These are phyloP conservation scores for Chironomus tentans DNA, from an alignment of 2,888 invertebrate species.

Conservation along the genomic window DNA sequence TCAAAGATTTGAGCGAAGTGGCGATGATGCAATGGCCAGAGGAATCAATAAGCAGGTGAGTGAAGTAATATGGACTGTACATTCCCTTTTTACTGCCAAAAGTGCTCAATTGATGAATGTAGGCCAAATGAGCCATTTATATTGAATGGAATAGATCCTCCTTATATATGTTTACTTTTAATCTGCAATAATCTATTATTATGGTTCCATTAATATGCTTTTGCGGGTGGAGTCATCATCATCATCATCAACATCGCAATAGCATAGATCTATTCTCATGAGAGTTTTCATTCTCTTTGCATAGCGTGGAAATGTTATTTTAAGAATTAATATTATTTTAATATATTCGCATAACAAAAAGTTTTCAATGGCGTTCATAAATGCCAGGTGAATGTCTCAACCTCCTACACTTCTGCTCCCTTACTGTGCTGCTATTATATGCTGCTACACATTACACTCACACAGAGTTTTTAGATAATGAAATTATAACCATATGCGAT, in stretches of 20 bases:
- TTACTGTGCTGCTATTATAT: no score
- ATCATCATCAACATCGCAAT: neutral
- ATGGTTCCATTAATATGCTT: neutral
- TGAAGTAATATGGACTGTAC: constrained; percentile 28
- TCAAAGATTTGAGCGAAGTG: constrained; percentile 64
- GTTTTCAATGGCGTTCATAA: no score
- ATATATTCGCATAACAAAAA: no score
- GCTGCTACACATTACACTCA: no score
- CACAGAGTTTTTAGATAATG: neutral
- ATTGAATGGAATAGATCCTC: neutral
- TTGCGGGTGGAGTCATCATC: neutral
- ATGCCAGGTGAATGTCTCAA: neutral
- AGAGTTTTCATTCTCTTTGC: neutral
- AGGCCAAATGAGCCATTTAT: neutral
- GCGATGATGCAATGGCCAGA: neutral
- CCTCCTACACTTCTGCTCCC: no score
- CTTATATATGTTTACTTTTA: neutral
- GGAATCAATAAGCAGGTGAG: constrained; percentile 49
- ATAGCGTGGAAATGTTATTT: neutral
- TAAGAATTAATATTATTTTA: neutral
- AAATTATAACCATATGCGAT: neutral
- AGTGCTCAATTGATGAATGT: neutral
- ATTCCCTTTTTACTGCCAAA: neutral
- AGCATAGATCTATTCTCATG: neutral
- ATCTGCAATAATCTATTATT: constrained; percentile 1